phyloP scores from a whole-genome alignment of 2,797 vertebrate genomes.

The Emys orbicularis region DNA sequence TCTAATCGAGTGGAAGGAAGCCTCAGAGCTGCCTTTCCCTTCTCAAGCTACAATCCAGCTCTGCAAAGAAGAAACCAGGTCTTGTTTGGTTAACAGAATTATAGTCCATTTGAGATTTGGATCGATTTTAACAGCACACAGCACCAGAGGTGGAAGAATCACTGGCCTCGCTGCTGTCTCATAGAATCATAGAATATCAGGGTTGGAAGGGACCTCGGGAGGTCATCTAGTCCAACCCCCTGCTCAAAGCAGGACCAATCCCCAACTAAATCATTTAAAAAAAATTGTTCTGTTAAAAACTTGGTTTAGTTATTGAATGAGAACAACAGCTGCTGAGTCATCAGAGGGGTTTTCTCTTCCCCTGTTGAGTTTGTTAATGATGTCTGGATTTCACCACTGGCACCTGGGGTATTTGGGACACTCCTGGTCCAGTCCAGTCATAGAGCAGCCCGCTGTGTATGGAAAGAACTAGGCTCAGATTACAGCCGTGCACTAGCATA shows the following conservation, averaged over 20 bases:
- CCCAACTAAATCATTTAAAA: too few relatives aligned
- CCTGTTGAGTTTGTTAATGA: not conserved
- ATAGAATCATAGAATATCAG: too few relatives aligned
- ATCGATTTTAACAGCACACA: not conserved
- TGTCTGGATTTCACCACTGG: not conserved
- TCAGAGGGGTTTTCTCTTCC: not conserved
- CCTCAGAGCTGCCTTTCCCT: not conserved
- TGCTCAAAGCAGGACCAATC: too few relatives aligned
- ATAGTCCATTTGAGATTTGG: not conserved
- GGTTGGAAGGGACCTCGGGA: too few relatives aligned
- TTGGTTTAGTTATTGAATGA: not conserved
- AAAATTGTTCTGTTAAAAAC: not conserved
- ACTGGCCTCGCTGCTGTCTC: not conserved
- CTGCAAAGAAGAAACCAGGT: not conserved
- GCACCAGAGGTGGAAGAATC: not conserved
- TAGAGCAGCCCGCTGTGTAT: not conserved
- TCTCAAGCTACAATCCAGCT: not conserved
- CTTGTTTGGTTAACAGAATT: not conserved
- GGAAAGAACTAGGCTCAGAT: not conserved
- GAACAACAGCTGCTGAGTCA: not conserved
- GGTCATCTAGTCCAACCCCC: too few relatives aligned
- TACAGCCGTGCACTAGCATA: not conserved
- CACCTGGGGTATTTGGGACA: not conserved
- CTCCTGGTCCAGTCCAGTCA: not conserved
- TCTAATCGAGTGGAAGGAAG: not conserved